These are phyloP conservation scores for Loxodonta africana DNA, from an alignment of 2,113 vertebrate genomes.

Conservation along the genomic window DNA sequence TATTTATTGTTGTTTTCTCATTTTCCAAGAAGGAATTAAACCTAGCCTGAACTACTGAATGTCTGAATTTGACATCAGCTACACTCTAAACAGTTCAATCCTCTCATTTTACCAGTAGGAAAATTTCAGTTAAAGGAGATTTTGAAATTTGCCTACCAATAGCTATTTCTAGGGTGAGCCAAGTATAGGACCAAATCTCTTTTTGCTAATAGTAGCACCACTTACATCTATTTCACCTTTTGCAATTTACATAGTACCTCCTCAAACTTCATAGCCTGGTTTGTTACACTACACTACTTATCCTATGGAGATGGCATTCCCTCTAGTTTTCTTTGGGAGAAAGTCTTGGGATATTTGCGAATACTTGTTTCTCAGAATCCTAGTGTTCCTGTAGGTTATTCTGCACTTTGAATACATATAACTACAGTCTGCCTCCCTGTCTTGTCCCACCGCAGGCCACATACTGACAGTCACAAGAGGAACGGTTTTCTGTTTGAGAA, in stretches of 20 bases:
- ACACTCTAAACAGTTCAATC: background rate
- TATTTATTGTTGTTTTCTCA: background rate
- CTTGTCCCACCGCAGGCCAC: background rate
- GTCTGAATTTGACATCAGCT: constrained; percentile 25
- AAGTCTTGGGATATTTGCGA: constrained; percentile 2
- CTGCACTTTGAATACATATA: background rate
- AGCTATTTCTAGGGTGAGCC: background rate
- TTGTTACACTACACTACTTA: background rate
- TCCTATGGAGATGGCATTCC: background rate
- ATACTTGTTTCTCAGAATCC: background rate
- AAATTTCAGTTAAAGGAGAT: background rate
- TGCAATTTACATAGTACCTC: background rate
- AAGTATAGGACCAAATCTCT: background rate
- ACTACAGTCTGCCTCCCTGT: background rate
- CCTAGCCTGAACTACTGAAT: background rate
- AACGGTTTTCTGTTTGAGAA: background rate
- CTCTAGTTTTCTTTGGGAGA: background rate
- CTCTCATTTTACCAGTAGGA: background rate
- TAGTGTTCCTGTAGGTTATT: background rate
- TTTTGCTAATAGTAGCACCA: background rate
- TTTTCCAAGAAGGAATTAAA: constrained; percentile 6
- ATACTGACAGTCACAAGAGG: background rate
- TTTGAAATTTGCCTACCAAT: background rate
- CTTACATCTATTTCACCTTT: too few species aligned
- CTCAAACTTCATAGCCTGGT: background rate